These are phyloP conservation scores for Nyctalus aviator DNA, from an alignment of 2,797 vertebrate genomes.

Conservation along the genomic window DNA sequence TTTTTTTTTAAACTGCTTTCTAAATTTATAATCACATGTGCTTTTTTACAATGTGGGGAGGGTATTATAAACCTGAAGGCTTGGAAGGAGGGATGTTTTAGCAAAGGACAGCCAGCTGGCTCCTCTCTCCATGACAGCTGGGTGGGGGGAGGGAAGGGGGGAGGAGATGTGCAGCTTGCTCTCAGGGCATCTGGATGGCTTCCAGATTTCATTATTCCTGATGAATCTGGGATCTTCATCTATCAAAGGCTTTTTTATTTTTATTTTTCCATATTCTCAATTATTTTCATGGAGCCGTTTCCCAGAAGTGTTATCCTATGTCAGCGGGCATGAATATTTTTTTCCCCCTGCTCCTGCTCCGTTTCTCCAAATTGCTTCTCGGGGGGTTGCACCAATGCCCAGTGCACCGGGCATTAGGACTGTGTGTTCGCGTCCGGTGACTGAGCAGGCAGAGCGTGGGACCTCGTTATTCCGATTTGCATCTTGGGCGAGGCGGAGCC, in stretches of 20 bases:
- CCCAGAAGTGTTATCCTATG: conserved; percentile 2
- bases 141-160: no score
- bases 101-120: background rate
- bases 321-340: background rate
- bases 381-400: background rate
- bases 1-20: background rate
- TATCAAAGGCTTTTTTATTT: background rate
- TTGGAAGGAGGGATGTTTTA: background rate
- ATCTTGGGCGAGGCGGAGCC: background rate
- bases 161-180: no score
- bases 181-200: background rate
- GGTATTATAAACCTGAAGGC: background rate
- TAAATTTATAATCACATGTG: background rate
- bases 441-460: conserved; percentile 1
- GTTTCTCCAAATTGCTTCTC: conserved; percentile 45
- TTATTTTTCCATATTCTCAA: background rate
- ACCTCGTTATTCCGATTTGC: conserved; percentile 45
- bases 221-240: background rate
- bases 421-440: background rate
- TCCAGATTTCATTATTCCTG: background rate
- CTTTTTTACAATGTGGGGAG: background rate
- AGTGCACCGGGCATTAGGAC: rapidly evolving
- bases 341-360: background rate
- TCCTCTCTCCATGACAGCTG: background rate
- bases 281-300: conserved; percentile 46